Conservation (phyloP, 2,888 invertebrate genomes). For the Coenonympha glycerion region DNA sequence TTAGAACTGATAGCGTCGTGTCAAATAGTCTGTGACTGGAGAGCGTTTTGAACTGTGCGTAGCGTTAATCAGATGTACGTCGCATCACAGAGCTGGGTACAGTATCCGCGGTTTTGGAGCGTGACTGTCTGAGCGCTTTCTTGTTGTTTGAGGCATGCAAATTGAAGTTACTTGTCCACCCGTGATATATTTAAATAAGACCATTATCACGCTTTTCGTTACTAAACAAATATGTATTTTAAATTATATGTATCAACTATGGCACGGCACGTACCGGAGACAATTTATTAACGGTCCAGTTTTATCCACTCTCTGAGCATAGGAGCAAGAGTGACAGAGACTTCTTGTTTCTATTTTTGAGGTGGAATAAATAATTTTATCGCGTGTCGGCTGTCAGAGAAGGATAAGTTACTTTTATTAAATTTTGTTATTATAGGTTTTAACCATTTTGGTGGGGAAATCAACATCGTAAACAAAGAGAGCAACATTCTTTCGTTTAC, state of each 20-base stretch:
- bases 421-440: too few relatives aligned
- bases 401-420: too few relatives aligned
- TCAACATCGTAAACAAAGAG: not conserved
- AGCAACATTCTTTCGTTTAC: not conserved
- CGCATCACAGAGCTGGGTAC: conserved; percentile 14
- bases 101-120: conserved; percentile 19
- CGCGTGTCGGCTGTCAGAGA: too few relatives aligned
- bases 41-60: conserved; percentile 8
- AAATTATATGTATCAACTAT: too few relatives aligned
- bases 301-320: too few relatives aligned
- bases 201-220: not conserved
- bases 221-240: too few relatives aligned
- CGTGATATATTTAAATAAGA: conserved; percentile 5
- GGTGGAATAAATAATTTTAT: too few relatives aligned
- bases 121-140: conserved; percentile 24
- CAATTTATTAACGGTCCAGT: too few relatives aligned
- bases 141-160: conserved; percentile 19
- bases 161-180: conserved; percentile 13
- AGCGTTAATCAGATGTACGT: conserved; percentile 2
- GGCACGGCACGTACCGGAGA: too few relatives aligned
- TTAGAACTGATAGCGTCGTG: conserved; percentile 7
- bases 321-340: too few relatives aligned
- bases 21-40: conserved; percentile 12
- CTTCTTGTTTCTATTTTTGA: too few relatives aligned
- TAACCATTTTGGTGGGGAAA: too few relatives aligned